Evolutionary conservation across 2,797 vertebrate species (phyloP).

Genomic region (Hippoglossus hippoglossus): DNA sequence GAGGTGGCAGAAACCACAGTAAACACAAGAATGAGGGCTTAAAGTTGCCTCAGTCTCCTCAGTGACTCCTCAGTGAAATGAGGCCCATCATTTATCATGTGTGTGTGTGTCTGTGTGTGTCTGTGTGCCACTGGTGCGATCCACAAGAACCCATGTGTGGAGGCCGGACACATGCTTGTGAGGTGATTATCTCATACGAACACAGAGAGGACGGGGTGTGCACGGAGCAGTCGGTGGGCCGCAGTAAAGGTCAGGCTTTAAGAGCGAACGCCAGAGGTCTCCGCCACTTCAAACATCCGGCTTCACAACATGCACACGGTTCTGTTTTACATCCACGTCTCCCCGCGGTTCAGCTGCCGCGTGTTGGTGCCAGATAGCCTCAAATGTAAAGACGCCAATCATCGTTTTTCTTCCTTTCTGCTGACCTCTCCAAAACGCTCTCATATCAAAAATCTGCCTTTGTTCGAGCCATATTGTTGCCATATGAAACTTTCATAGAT

Average conservation of each 20-base stretch:
- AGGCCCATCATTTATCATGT: conserved; percentile 54
- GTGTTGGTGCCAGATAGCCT: conserved; percentile 64
- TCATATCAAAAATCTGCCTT: conserved; percentile 45
- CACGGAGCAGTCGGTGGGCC: conserved; percentile 55
- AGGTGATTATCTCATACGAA: conserved; percentile 65
- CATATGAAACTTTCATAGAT: conserved; percentile 29
- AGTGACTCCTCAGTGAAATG: conserved; percentile 35
- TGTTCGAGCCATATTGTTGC: conserved; percentile 28
- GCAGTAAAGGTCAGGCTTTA: conserved; percentile 67
- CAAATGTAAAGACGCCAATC: conserved; percentile 32
- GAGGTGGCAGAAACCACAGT: conserved; percentile 43
- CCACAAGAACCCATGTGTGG: conserved; percentile 1
- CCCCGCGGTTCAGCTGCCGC: conserved; percentile 46
- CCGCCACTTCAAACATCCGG: conserved; percentile 58
- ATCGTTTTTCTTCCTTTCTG: conserved; percentile 21
- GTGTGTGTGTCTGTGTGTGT: background rate
- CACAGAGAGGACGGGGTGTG: conserved; percentile 17
- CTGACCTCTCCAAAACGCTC: conserved; percentile 28
- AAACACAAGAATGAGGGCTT: conserved; percentile 35
- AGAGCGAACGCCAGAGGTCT: conserved; percentile 34
- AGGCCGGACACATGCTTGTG: conserved; percentile 37
- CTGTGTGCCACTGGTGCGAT: conserved; percentile 13
- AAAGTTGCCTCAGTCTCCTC: conserved; percentile 10
- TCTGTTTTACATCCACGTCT: conserved; percentile 41
- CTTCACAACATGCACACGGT: conserved; percentile 33